Percentiles rank a stretch among this genome's conserved stretches.
Evolutionary conservation across 2,888 invertebrate genomes (phyloP).

Genomic region (Torymus aiolomorphi): DNA sequence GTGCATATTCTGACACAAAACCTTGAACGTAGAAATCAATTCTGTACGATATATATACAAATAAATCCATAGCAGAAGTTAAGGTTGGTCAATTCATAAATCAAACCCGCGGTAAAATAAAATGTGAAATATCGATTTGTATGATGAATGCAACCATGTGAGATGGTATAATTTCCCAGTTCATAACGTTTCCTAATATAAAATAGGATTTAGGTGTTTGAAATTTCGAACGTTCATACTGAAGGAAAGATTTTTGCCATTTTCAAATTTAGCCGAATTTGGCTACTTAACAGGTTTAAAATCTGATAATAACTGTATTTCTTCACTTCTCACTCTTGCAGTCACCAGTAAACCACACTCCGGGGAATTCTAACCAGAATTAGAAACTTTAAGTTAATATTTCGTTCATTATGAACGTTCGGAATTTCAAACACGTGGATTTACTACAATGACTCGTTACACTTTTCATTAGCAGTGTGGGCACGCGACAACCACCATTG

Average conservation of each 20-base stretch:
- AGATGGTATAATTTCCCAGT: conserved; percentile 27
- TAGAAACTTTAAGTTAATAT: no score
- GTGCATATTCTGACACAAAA: not conserved
- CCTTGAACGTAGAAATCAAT: conserved; percentile 2
- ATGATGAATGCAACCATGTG: conserved; percentile 19
- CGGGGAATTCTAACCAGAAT: no score
- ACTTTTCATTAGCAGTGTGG: not conserved
- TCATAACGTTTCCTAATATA: conserved; percentile 21
- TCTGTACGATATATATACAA: not conserved
- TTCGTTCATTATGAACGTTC: no score
- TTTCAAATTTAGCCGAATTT: no score
- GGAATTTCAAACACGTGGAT: no score
- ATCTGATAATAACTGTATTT: no score
- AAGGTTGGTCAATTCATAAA: conserved; percentile 25
- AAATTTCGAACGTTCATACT: no score
- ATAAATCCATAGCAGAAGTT: conserved; percentile 2
- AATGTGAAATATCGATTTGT: conserved; percentile 1
- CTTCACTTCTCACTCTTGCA: no score
- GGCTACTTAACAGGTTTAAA: no score
- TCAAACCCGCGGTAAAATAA: not conserved
- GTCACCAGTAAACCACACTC: no score
- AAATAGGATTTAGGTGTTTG: no score
- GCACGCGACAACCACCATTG: not conserved
- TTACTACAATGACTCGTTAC: not conserved
- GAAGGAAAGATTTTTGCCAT: no score